phyloP scores from a whole-genome alignment of 1,140 invertebrate genomes.

The Grapholita molesta region DNA sequence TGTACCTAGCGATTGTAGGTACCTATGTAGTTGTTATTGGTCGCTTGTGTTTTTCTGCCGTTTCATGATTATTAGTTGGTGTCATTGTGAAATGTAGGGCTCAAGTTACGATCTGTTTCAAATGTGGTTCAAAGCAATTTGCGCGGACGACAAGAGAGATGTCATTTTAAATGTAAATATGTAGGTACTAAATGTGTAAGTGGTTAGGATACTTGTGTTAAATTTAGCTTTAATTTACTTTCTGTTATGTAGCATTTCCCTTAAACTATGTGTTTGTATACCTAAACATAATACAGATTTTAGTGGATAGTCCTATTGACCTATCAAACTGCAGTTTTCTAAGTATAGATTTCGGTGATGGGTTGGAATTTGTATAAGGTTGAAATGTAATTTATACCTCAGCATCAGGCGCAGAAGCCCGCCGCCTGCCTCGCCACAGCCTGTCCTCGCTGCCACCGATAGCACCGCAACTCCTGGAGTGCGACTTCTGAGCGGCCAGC shows the following conservation, averaged over 20 bases:
- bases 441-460: conserved; percentile 84
- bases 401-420: conserved; percentile 72
- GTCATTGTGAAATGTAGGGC: neutral
- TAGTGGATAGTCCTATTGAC: no score
- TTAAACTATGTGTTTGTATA: no score
- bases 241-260: no score
- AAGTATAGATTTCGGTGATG: no score
- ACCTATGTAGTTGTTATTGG: neutral
- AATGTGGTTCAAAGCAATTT: conserved; percentile 6
- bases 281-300: no score
- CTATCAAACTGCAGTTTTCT: neutral
- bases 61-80: conserved; percentile 4
- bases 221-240: no score
- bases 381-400: conserved; percentile 43
- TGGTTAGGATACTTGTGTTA: no score
- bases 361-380: no score
- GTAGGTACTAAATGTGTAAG: no score
- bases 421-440: conserved; percentile 73
- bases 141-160: neutral
- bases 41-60: neutral
- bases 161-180: neutral
- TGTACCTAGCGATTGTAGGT: neutral
- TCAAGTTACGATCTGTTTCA: neutral
- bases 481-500: conserved; percentile 86
- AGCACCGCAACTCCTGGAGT: conserved; percentile 89